Base-by-base conservation (phyloP, 1,140 invertebrate genomes). In the Lucilia cuprina region DNA sequence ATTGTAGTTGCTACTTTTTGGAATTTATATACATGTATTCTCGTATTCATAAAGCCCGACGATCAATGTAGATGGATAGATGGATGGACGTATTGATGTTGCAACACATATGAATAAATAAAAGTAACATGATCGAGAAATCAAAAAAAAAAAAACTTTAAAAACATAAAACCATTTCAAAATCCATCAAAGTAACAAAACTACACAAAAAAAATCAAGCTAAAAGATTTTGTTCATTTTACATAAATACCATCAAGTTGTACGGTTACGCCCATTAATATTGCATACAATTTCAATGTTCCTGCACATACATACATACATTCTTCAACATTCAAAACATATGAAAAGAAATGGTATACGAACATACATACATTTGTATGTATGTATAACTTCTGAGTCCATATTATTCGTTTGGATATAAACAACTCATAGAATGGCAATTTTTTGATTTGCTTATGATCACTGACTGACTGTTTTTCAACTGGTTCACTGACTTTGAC, bases 361-460 rank as follows among this genome's bases (percentile, higher is more conserved):
- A n/a, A n/a, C n/a, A n/a, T n/a, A n/a, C n/a, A n/a, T n/a, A n/a
- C n/a, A n/a, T n/a, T n/a, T n/a, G n/a, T n/a, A n/a, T n/a, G n/a
- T n/a, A n/a, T n/a, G 14, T 60, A 60, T n/a, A 14, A n/a, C 55
- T 2, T 60, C 14, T 60, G 55, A 17, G 12, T 60, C 55, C 14
- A n/a, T 60, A 60, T 30, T 30, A 30, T 17, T 60, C 55, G 55
- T 60, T 14, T 60, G 50, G 14, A 17, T 60, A 60, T n/a, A 60
- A 70, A 35, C 12, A 34, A 41, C 12, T 35, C 12, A 77, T 35
- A 41, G 74, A 77, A 77, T 77, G 74, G 74, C 75, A 78, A 41
- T 78, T 70, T 30, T 75, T 78, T 78, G 34, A 78, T 78, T 78
- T 78, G 75, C 75, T 47, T 47, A 78, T 47, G 35, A 78, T 78